A percentile compares a stretch with the other conserved stretches of the same genome.
These are phyloP conservation scores for Epistrophe grossulariae DNA, from an alignment of 2,888 invertebrate genomes.

Conservation along the genomic window DNA sequence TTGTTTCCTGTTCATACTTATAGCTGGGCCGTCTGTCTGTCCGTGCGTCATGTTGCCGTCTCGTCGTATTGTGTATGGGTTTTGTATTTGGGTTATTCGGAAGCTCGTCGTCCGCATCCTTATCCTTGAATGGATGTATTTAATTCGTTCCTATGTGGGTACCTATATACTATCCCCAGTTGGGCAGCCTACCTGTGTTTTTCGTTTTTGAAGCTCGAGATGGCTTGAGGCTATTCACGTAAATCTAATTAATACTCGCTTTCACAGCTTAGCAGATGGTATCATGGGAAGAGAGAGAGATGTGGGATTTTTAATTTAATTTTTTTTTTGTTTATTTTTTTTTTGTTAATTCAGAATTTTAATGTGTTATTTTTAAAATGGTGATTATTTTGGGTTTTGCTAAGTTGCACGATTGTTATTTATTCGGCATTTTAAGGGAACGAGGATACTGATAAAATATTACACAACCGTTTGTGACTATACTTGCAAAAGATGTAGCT, in stretches of 20 bases:
- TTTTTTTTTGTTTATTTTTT: not conserved
- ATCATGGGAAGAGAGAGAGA: constrained; percentile 6
- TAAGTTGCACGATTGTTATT: constrained; percentile 48
- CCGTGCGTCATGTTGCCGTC: not conserved
- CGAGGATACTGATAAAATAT: constrained; percentile 49
- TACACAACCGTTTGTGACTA: constrained; percentile 23
- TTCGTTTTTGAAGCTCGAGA: constrained; percentile 12
- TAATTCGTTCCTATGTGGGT: constrained; percentile 14
- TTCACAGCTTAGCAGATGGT: constrained; percentile 57
- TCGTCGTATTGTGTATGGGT: not conserved
- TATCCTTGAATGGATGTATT: not conserved
- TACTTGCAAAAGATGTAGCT: constrained; percentile 35
- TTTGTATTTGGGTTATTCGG: not conserved
- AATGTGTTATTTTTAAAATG: constrained; percentile 44
- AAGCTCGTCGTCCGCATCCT: not conserved
- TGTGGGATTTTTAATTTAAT: constrained; percentile 36
- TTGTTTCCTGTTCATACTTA: constrained; percentile 21
- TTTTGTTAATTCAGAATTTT: constrained; percentile 22
- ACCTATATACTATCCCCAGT: not conserved
- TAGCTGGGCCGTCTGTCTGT: not conserved
- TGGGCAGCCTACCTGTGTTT: constrained; percentile 3
- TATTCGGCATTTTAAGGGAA: constrained; percentile 39
- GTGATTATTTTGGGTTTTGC: constrained; percentile 55
- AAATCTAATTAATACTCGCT: constrained; percentile 68
- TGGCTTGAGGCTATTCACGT: constrained; percentile 54